phyloP scores from a whole-genome alignment of 2,113 vertebrate genomes.

The Antechinus flavipes region DNA sequence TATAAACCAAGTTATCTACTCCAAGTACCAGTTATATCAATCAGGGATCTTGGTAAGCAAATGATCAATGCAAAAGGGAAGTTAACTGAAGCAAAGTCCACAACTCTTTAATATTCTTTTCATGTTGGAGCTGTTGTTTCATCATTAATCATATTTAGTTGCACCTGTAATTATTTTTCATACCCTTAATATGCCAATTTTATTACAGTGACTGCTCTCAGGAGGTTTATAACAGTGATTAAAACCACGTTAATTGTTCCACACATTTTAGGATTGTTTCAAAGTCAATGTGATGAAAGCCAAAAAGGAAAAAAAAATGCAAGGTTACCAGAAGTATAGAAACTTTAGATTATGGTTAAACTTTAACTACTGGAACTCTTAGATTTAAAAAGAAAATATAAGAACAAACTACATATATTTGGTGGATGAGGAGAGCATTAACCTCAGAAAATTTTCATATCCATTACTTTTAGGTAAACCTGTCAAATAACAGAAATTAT shows the following conservation, averaged over 20 bases:
- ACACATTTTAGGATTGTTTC: conserved; percentile 76
- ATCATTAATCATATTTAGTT: conserved; percentile 85
- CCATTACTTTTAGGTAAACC: conserved; percentile 16
- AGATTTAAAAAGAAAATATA: neutral
- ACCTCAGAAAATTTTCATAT: neutral
- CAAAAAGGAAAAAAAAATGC: conserved; percentile 42
- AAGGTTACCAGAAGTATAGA: conserved; percentile 61
- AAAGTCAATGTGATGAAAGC: conserved; percentile 78
- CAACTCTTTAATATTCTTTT: conserved; percentile 81
- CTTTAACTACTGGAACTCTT: neutral
- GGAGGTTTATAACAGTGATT: conserved; percentile 80
- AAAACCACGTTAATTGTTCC: conserved; percentile 78
- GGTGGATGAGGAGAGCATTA: neutral
- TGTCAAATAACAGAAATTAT: neutral
- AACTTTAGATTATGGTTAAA: conserved; percentile 32
- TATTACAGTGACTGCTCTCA: conserved; percentile 77
- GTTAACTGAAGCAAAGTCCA: conserved; percentile 65
- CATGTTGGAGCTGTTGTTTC: conserved; percentile 74
- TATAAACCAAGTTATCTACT: neutral
- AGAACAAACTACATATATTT: neutral
- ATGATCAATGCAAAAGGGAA: conserved; percentile 55
- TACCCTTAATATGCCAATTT: conserved; percentile 82
- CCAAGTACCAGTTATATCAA: neutral
- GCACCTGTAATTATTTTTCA: conserved; percentile 82
- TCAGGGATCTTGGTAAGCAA: conserved; percentile 20